phyloP scores from a whole-genome alignment of 1,140 invertebrate species.

The Caerostris extrusa region DNA sequence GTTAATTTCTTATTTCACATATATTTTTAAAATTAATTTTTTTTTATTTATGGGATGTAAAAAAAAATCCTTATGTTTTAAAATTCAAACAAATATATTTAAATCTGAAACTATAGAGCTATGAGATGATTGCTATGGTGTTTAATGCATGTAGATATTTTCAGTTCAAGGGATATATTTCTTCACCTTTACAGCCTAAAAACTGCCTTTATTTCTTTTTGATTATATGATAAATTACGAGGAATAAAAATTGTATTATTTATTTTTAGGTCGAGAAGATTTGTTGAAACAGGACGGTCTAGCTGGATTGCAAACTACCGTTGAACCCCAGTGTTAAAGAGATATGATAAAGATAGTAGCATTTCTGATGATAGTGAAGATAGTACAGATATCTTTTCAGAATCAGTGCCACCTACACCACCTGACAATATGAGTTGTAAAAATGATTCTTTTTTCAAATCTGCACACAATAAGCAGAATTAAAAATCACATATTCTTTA shows the following conservation, averaged over 20 bases:
- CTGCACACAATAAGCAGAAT: not conserved
- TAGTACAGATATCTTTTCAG: constrained; percentile 46
- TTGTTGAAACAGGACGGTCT: not conserved
- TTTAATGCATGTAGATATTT: no score
- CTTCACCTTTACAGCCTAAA: no score
- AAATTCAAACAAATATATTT: no score
- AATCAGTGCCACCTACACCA: constrained; percentile 57
- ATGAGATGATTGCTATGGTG: no score
- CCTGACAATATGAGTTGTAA: not conserved
- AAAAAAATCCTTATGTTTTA: no score
- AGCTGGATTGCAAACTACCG: not conserved
- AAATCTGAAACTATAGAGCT: no score
- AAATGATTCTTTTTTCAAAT: constrained; percentile 18
- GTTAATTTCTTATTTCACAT: no score
- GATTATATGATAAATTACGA: no score
- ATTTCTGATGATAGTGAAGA: constrained; percentile 43
- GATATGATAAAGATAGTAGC: not conserved
- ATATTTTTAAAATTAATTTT: no score
- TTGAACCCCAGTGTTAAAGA: not conserved
- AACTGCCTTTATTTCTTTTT: no score
- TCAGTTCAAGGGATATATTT: no score
- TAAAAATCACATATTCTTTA: not conserved
- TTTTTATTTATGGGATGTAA: no score
- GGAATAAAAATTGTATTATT: not conserved
- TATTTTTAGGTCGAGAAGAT: constrained; percentile 36